phyloP scores from a whole-genome alignment of 2,113 vertebrate species.

The Hemicordylus capensis region DNA sequence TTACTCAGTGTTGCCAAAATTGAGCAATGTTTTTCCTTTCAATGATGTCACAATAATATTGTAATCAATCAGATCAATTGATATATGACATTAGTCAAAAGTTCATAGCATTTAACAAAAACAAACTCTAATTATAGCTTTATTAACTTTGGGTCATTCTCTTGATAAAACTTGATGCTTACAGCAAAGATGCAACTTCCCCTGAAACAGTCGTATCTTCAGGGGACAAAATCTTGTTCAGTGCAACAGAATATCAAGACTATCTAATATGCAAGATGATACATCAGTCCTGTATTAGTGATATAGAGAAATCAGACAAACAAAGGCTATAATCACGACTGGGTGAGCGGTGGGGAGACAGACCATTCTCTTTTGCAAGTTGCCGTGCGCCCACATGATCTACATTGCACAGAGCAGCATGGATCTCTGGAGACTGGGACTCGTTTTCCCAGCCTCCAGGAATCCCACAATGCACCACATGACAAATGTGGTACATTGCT shows the following conservation, averaged over 20 bases:
- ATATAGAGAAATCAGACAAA: neutral
- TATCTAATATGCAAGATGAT: neutral
- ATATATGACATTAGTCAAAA: conserved; percentile 11
- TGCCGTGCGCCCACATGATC: too few species aligned
- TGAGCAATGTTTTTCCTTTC: neutral
- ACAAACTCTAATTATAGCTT: neutral
- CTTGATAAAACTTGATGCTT: neutral
- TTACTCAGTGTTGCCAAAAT: conserved; percentile 10
- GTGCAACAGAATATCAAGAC: neutral
- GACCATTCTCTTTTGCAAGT: too few species aligned
- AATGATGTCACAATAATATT: neutral
- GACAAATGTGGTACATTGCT: too few species aligned
- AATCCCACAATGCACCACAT: too few species aligned
- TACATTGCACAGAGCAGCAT: too few species aligned
- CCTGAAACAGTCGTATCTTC: neutral
- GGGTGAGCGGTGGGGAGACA: too few species aligned
- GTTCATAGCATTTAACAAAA: neutral
- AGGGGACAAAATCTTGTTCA: too few species aligned
- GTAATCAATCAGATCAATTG: neutral
- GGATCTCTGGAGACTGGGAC: too few species aligned
- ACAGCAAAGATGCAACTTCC: neutral
- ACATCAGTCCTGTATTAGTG: neutral
- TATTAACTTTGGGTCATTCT: neutral
- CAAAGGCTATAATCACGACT: neutral
- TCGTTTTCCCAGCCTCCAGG: too few species aligned